A percentile compares a stretch with the other conserved stretches of the same genome.
Evolutionary conservation across 2,113 vertebrate species (phyloP).

Genomic region (Engystomops pustulosus): DNA sequence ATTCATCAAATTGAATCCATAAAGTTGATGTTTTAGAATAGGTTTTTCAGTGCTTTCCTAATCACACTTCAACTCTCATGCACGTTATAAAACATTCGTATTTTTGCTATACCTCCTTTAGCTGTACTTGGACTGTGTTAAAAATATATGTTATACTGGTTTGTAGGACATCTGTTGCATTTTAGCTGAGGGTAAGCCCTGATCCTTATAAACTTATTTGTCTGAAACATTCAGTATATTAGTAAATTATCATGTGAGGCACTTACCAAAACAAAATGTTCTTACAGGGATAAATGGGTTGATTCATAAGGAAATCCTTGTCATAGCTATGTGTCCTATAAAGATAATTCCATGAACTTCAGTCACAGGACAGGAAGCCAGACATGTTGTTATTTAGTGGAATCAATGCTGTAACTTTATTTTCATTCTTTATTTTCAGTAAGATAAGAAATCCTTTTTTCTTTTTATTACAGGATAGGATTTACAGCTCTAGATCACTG

Average conservation of each 20-base stretch:
- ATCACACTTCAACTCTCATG: no score
- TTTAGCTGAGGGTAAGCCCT: no score
- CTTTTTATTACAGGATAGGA: slow-evolving; percentile 4
- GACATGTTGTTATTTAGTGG: neutral
- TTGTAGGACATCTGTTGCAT: no score
- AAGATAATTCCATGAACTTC: neutral
- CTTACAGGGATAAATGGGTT: neutral
- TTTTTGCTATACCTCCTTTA: no score
- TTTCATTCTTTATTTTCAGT: neutral
- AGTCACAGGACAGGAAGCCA: slow-evolving; percentile 11
- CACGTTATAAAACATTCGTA: no score
- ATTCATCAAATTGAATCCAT: no score
- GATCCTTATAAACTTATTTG: no score
- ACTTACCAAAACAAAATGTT: neutral
- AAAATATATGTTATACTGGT: no score
- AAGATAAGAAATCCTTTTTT: slow-evolving; percentile 11
- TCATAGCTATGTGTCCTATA: neutral
- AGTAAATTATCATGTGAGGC: slow-evolving; percentile 24
- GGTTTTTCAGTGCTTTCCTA: no score
- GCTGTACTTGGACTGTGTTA: no score
- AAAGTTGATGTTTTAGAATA: no score
- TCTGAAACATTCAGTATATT: neutral
- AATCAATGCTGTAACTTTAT: neutral
- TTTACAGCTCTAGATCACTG: neutral
- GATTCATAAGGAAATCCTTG: slow-evolving; percentile 34